Evolutionary conservation across 2,797 vertebrate species (phyloP), one percentile per base, ranked within the genome.

Genomic region (Okamejei kenojei): DNA sequence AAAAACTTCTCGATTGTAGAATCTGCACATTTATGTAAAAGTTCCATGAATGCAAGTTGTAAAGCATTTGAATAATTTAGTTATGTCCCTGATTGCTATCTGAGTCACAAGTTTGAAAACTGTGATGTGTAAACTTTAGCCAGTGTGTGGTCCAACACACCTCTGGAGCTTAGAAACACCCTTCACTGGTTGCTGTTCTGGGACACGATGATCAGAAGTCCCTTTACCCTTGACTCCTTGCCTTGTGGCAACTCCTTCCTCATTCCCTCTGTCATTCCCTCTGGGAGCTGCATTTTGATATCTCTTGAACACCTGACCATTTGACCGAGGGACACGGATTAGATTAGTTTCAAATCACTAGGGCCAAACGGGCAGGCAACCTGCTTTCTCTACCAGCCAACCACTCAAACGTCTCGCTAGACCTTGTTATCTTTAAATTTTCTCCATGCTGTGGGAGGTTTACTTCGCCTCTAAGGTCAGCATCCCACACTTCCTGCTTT

Each of bases 401-500:
- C 61, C 17, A n/a, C n/a, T 63, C 84, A 88, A 3, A 88, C 32
- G 38, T 92, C 65, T 45, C 90, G 58, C 7, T 26, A 74, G 90
- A 54, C 23, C 68, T 38, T 23, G 8, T 76, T 73, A 92, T 74
- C 68, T 76, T 54, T 74, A n/a, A 21, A n/a, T 65, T 88, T 88
- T 86, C 38, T 74, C 90, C 15, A 71, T 76, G 26, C 71, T 92
- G 71, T 76, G 68, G 26, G 35, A 92, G 54, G 35, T 92, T 74
- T 74, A 11, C 45, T 92, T 92, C 15, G 26, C 21, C 23, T 92
- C 71, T 92, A 58, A 92, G 90, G 90, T 92, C 90, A 92, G 90
- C 68, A 92, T 26, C 84, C 71, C 90, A 92, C 71, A 92, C 71
- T 92, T 92, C 90, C 90, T 92, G 90, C 71, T 92, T 92, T 92